A percentile compares a stretch with the other conserved stretches of the same genome.
These are phyloP conservation scores for Elaphurus davidianus DNA, from an alignment of 2,113 vertebrate genomes.

Conservation along the genomic window DNA sequence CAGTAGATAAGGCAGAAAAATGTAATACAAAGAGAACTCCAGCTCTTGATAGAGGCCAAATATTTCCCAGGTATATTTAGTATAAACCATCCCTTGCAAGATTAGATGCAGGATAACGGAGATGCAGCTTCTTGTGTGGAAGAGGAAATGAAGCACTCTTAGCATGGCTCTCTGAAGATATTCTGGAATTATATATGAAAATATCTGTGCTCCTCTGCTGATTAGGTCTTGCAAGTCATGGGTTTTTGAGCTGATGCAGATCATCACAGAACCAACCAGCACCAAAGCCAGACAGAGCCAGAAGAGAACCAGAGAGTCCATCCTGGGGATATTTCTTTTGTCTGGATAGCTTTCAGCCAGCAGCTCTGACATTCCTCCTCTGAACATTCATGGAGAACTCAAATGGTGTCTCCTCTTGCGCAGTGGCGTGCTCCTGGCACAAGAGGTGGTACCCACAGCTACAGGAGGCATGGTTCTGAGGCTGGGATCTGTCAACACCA, in stretches of 20 bases:
- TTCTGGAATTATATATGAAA: conserved; percentile 83
- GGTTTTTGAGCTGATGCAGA: conserved; percentile 84
- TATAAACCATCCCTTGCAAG: conserved; percentile 88
- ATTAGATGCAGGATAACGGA: conserved; percentile 86
- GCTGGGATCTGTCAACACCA: not conserved
- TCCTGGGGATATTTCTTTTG: conserved; percentile 62
- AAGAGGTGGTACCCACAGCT: not conserved
- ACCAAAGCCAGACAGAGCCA: conserved; percentile 83
- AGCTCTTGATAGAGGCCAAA: conserved; percentile 90
- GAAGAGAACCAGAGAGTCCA: conserved; percentile 94
- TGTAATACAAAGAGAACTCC: conserved; percentile 81
- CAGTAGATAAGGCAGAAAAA: conserved; percentile 91
- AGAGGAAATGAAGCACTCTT: conserved; percentile 82
- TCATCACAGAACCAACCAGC: conserved; percentile 73
- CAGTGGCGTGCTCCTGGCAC: not conserved
- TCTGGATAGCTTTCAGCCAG: not conserved
- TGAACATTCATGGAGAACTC: not conserved
- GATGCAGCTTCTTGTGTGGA: conserved; percentile 88
- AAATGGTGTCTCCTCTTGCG: not conserved
- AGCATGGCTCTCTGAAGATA: conserved; percentile 81
- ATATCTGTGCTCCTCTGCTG: conserved; percentile 62
- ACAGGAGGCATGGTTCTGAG: not conserved
- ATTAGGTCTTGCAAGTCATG: not conserved
- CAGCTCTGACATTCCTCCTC: not conserved
- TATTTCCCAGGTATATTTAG: conserved; percentile 92